Conservation (phyloP, 2,113 vertebrate species). For the Rhinopithecus roxellana region DNA sequence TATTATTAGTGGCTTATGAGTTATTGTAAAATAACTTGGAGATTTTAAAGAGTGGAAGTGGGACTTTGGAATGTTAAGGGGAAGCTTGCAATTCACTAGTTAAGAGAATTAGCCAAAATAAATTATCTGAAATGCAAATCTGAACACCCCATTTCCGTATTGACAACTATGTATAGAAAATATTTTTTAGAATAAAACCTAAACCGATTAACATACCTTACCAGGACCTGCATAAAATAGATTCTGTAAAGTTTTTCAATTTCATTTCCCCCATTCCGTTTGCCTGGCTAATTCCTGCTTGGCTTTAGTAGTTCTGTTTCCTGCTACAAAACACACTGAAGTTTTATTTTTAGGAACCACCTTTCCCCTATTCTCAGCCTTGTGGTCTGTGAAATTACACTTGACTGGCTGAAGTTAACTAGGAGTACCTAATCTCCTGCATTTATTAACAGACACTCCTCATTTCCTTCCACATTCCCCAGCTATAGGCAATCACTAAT, state of each 20-base stretch:
- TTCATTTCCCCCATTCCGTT: neutral
- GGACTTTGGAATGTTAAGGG: neutral
- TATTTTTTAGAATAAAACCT: neutral
- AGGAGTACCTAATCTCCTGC: neutral
- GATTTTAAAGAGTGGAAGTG: neutral
- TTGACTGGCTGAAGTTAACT: neutral
- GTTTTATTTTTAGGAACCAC: neutral
- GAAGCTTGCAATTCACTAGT: neutral
- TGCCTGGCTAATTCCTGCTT: neutral
- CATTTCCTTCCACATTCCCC: neutral
- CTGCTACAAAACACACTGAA: neutral
- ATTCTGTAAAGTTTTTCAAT: neutral
- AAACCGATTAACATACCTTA: neutral
- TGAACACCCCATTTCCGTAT: neutral
- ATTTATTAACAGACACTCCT: neutral
- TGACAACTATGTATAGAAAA: neutral
- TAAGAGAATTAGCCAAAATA: neutral
- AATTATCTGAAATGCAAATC: neutral
- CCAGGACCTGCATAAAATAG: neutral
- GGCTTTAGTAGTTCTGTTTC: neutral
- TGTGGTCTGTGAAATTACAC: neutral
- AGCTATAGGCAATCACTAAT: neutral
- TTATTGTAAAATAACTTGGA: neutral
- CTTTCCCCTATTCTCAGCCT: neutral
- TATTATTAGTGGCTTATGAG: neutral